phyloP scores from a whole-genome alignment of 2,888 invertebrate genomes.

The Sabatieria punctata region DNA sequence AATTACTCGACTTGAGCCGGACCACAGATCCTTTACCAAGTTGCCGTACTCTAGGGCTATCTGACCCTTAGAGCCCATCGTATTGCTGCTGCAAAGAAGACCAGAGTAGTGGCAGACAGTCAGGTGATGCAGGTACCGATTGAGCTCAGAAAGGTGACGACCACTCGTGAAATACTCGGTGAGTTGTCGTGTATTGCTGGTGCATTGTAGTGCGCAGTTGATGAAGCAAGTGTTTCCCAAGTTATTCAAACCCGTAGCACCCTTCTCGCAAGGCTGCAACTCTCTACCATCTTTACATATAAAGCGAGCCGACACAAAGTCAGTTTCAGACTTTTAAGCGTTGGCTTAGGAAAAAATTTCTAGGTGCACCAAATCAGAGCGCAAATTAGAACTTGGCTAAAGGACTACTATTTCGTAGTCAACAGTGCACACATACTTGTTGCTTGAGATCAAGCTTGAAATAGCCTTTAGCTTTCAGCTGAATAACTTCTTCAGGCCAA shows the following conservation, averaged over 20 bases:
- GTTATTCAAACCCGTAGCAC: slow-evolving; percentile 77
- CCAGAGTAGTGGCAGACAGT: too few relatives aligned
- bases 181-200: slow-evolving; percentile 63
- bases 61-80: slow-evolving; percentile 68
- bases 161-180: slow-evolving; percentile 66
- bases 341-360: too few relatives aligned
- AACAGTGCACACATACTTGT: too few relatives aligned
- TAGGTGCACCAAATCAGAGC: too few relatives aligned
- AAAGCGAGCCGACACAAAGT: too few relatives aligned
- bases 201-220: slow-evolving; percentile 76
- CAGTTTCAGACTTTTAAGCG: too few relatives aligned
- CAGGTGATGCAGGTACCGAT: slow-evolving; percentile 46
- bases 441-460: too few relatives aligned
- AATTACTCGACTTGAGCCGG: slow-evolving; percentile 59
- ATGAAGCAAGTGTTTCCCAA: slow-evolving; percentile 86
- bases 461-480: too few relatives aligned
- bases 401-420: too few relatives aligned
- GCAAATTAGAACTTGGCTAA: too few relatives aligned
- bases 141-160: slow-evolving; percentile 65
- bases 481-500: slow-evolving; percentile 88
- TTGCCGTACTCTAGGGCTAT: slow-evolving; percentile 62
- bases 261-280: too few relatives aligned
- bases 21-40: slow-evolving; percentile 56
- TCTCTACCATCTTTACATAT: too few relatives aligned
- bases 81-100: slow-evolving; percentile 49